Evolutionary conservation across 2,888 invertebrate genomes (phyloP).

Genomic region (Hemithea aestivaria): DNA sequence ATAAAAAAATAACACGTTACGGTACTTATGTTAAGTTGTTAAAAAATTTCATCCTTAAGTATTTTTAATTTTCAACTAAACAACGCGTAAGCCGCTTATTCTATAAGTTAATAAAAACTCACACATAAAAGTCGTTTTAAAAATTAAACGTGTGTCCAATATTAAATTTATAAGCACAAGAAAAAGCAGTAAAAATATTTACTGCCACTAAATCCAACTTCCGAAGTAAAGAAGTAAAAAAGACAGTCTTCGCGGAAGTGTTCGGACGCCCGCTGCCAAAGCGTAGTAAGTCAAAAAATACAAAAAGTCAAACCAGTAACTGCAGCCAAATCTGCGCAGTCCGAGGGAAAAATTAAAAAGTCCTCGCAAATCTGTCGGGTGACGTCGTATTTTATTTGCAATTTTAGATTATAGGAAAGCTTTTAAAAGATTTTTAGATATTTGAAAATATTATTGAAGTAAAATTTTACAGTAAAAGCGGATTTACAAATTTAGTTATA

Average conservation of each 20-base stretch:
- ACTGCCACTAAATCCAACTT: slow-evolving; percentile 13
- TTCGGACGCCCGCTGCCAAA: slow-evolving; percentile 24
- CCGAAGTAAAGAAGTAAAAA: slow-evolving; percentile 8
- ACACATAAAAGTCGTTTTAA: no score
- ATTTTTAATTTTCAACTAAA: no score
- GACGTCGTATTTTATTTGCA: slow-evolving; percentile 3
- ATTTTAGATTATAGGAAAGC: background rate
- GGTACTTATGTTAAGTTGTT: no score
- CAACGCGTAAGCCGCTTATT: no score
- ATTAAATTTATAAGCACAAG: slow-evolving; percentile 7
- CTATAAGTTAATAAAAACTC: no score
- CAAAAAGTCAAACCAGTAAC: slow-evolving; percentile 22
- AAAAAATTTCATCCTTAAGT: no score
- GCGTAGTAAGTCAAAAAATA: slow-evolving; percentile 27
- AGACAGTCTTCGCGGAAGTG: slow-evolving; percentile 18
- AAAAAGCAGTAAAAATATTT: slow-evolving; percentile 13
- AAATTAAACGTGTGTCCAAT: background rate
- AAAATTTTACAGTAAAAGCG: no score
- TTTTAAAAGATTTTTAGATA: no score
- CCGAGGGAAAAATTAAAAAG: slow-evolving; percentile 18
- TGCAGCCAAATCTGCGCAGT: slow-evolving; percentile 26
- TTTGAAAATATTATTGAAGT: no score
- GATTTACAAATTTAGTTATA: no score
- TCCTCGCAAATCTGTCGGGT: slow-evolving; percentile 1
- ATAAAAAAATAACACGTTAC: no score